Percentiles rank a stretch among this genome's conserved stretches.
Conservation (phyloP, 2,888 invertebrate species). For the Habroteleia sp. region DNA sequence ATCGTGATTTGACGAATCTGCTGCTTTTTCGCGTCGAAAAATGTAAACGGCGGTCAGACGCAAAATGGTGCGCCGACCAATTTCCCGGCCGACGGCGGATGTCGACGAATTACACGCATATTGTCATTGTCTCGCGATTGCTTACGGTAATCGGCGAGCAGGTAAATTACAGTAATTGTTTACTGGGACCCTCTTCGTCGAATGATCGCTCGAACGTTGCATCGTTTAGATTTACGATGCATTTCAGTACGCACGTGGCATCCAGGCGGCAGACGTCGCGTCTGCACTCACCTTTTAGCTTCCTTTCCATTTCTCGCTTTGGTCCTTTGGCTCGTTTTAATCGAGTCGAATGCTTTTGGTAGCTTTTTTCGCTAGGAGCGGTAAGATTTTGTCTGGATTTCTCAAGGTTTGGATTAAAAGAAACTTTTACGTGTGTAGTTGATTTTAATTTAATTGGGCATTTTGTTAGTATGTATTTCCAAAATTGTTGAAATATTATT, state of each 20-base stretch:
- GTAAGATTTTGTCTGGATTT: no score
- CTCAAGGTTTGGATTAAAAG: no score
- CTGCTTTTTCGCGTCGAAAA: neutral
- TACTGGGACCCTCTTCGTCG: conserved; percentile 3
- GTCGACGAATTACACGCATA: conserved; percentile 7
- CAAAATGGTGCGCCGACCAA: conserved; percentile 27
- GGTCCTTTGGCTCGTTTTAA: neutral
- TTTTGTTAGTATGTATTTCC: no score
- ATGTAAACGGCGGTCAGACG: neutral
- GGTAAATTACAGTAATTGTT: conserved; percentile 23
- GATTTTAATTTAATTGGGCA: no score
- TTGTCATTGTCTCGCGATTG: conserved; percentile 14
- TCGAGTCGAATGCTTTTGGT: no score
- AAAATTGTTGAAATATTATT: no score
- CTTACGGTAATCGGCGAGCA: conserved; percentile 4
- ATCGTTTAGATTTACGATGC: conserved; percentile 19
- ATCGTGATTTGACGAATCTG: neutral
- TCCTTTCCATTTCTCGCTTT: neutral
- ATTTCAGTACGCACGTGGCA: conserved; percentile 38
- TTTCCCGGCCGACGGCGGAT: conserved; percentile 8
- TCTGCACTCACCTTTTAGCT: no score
- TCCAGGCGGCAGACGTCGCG: conserved; percentile 11
- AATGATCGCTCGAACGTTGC: conserved; percentile 12
- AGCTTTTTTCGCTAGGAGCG: no score
- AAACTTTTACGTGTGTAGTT: no score